phyloP scores from a whole-genome alignment of 2,888 invertebrate genomes.

The Nasonovia ribisnigri region DNA sequence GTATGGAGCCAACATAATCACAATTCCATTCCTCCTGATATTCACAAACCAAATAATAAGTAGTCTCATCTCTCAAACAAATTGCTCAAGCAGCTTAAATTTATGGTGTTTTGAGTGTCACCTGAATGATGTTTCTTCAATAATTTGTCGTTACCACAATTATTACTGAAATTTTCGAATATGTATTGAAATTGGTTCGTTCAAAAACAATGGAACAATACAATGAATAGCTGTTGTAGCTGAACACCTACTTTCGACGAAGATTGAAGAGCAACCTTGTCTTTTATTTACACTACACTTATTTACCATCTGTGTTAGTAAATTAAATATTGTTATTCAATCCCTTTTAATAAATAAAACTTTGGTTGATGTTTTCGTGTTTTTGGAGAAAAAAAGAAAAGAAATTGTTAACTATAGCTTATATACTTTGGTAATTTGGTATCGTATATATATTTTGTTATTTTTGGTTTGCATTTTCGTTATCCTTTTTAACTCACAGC shows the following conservation, averaged over 20 bases:
- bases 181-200: slow-evolving; percentile 54
- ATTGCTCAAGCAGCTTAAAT: slow-evolving; percentile 54
- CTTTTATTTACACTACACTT: slow-evolving; percentile 51
- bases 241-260: slow-evolving; percentile 51
- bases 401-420: slow-evolving; percentile 35
- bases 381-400: slow-evolving; percentile 53
- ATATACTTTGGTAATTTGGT: slow-evolving; percentile 13
- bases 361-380: slow-evolving; percentile 57
- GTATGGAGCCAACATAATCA: slow-evolving; percentile 56
- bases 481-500: slow-evolving; percentile 55
- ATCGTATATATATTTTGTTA: slow-evolving; percentile 25
- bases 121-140: slow-evolving; percentile 63
- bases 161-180: slow-evolving; percentile 57
- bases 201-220: slow-evolving; percentile 54
- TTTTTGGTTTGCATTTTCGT: slow-evolving; percentile 54
- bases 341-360: slow-evolving; percentile 39
- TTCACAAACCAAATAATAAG: slow-evolving; percentile 58
- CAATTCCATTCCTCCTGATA: slow-evolving; percentile 63
- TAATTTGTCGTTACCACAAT: slow-evolving; percentile 63
- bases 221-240: slow-evolving; percentile 60
- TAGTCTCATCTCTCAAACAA: slow-evolving; percentile 62
- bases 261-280: slow-evolving; percentile 54
- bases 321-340: slow-evolving; percentile 59
- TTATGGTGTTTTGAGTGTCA: slow-evolving; percentile 43
- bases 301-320: slow-evolving; percentile 51